Evolutionary conservation across 2,888 invertebrate genomes (phyloP), one percentile per base, ranked within the genome.

Genomic region (Caenorhabditis macrosperma): DNA sequence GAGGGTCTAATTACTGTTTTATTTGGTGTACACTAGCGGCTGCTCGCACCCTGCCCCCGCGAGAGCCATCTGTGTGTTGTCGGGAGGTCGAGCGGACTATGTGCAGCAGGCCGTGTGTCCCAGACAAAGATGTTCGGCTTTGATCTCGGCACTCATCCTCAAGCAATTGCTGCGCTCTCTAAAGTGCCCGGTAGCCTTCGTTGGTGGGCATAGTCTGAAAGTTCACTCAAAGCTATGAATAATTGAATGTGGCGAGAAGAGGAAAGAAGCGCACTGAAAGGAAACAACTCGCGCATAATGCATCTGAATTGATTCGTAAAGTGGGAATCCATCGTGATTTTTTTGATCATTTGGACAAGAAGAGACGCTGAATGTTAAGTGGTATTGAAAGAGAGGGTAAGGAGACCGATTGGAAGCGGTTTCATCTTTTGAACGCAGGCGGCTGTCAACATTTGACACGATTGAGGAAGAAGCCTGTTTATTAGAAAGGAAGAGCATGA

Each of bases 1-100:
- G 30, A 52, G 54, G 41, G 61, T 61, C 69, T 44, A 71, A 61
- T 61, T 61, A 54, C 61, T 71, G 52, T 61, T 69, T 60, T 69
- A 60, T 59, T 71, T 71, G 54, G 28, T 44, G 38, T 35, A 35
- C 57, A 57, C 57, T 28, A 26, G 24, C 7, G 15, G 15, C 26
- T 4, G 22, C 26, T 54, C 35, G 41, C 66, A 52, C 66, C 44
- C 50, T 50, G 28, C 52, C 24, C 44, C 22, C 50, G 10, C 24
- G 28, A 38, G 44, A 10, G 24, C 24, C 66, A 66, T 26, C 38
- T 69, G 69, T 69, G 54, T 48, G 57, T 57, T 44, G 64, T 35
- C 30, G 12, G 54, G 20, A 10, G 22, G 57, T 38, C n/a, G n/a
- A 35, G 46, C 54, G 1, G 66, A 9, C 38, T 22, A 24, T 38